These are phyloP conservation scores for Idaea aversata DNA, from an alignment of 2,888 invertebrate genomes.

Conservation along the genomic window DNA sequence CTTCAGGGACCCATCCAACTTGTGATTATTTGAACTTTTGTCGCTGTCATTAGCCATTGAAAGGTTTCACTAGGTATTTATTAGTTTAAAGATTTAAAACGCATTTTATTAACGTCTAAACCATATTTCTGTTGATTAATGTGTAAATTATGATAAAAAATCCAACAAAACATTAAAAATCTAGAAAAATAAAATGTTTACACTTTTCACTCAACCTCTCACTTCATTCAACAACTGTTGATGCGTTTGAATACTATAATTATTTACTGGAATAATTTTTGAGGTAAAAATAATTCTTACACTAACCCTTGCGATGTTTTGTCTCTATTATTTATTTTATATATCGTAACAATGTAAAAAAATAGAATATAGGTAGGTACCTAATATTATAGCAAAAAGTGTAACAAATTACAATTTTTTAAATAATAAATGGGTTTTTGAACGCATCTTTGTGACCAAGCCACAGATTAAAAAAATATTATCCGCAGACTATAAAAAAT, in stretches of 20 bases:
- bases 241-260: constrained; percentile 35
- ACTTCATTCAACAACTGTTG: constrained; percentile 21
- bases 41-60: constrained; percentile 79
- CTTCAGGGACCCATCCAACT: constrained; percentile 69
- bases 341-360: neutral
- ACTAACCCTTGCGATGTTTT: neutral
- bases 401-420: neutral
- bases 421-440: neutral
- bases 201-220: constrained; percentile 42
- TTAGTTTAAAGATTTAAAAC: constrained; percentile 16
- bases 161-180: constrained; percentile 28
- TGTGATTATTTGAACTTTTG: constrained; percentile 72
- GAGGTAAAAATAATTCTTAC: neutral
- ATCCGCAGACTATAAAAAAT: too few species aligned
- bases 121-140: constrained; percentile 36
- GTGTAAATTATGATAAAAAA: constrained; percentile 38
- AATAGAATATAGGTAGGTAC: too few species aligned
- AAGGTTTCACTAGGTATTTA: constrained; percentile 40
- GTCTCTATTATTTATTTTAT: neutral
- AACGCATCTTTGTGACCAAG: too few species aligned
- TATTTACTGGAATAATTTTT: constrained; percentile 1
- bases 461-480: too few species aligned
- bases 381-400: neutral
- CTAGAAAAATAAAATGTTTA: constrained; percentile 56
- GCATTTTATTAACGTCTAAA: constrained; percentile 9